Evolutionary conservation across 2,797 vertebrate species (phyloP).

Genomic region (Euthynnus affinis): DNA sequence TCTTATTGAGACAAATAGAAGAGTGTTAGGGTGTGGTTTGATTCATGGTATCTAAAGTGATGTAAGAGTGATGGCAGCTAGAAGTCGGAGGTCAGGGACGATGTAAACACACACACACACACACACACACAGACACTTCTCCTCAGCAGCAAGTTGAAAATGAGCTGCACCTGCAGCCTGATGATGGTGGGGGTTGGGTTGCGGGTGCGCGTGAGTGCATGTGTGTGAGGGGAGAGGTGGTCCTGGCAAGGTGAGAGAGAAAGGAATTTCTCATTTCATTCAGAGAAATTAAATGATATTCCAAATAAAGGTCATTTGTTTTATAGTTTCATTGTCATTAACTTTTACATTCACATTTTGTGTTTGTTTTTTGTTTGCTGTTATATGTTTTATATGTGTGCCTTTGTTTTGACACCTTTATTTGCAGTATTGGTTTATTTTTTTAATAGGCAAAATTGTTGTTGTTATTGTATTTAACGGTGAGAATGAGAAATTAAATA

Average conservation of each 20-base stretch:
- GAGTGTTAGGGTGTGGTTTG: background rate
- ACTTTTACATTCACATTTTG: background rate
- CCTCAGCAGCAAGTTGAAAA: conserved; percentile 13
- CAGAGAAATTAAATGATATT: too few species aligned
- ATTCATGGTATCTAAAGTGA: background rate
- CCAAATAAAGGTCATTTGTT: background rate
- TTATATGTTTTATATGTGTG: background rate
- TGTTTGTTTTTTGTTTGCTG: background rate
- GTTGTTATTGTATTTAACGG: conserved; percentile 12
- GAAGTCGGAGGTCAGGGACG: conserved; percentile 22
- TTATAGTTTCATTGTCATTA: background rate
- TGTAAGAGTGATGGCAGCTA: conserved; percentile 24
- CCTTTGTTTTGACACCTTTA: background rate
- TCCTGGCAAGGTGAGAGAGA: background rate
- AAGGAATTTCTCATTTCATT: background rate
- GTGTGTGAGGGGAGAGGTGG: background rate
- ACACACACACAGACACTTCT: conserved; percentile 13
- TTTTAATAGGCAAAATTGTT: conserved; percentile 1
- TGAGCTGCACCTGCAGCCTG: conserved; percentile 38
- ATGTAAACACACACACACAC: conserved; percentile 21
- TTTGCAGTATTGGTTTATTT: background rate
- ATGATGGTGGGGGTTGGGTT: conserved; percentile 5
- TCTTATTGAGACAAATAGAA: too few species aligned
- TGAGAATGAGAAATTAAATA: conserved; percentile 12
- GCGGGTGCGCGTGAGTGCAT: conserved; percentile 10